Evolutionary conservation across 1,140 invertebrate genomes (phyloP).

Genomic region (Brachystomella parvula): DNA sequence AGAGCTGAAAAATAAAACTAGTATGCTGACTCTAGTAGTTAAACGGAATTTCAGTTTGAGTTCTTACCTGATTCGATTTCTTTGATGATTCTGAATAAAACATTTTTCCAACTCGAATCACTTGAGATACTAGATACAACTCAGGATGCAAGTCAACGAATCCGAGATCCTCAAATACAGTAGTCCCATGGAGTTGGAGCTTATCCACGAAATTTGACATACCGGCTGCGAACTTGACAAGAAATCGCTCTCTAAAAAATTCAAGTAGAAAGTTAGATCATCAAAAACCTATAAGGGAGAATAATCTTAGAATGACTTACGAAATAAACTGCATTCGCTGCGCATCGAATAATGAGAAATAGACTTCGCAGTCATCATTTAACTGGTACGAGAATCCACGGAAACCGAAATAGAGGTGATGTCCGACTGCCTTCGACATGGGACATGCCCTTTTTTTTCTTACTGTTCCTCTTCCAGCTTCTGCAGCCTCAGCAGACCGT

Average conservation of each 20-base stretch:
- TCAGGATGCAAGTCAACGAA: constrained; percentile 71
- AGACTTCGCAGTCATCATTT: constrained; percentile 75
- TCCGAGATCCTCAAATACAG: constrained; percentile 55
- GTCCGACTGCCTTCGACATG: constrained; percentile 50
- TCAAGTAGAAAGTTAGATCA: constrained; percentile 27
- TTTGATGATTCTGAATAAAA: constrained; percentile 65
- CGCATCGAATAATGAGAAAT: constrained; percentile 77
- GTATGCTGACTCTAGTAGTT: no score
- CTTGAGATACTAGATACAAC: constrained; percentile 75
- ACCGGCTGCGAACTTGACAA: constrained; percentile 58
- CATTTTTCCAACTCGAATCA: constrained; percentile 79
- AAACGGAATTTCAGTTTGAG: no score
- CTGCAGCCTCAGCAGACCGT: constrained; percentile 67
- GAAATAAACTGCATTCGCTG: constrained; percentile 53
- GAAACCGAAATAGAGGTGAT: constrained; percentile 81
- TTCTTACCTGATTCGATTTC: constrained; percentile 50
- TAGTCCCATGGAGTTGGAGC: constrained; percentile 50
- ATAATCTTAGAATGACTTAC: constrained; percentile 39
- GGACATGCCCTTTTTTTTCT: constrained; percentile 17
- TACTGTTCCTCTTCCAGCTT: constrained; percentile 58
- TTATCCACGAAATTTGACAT: constrained; percentile 55
- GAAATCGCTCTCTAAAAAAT: constrained; percentile 68
- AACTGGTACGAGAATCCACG: constrained; percentile 75
- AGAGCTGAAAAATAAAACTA: constrained; percentile 45
- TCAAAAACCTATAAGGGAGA: constrained; percentile 16